Percentiles rank a stretch among this genome's conserved stretches.
Evolutionary conservation across 2,113 vertebrate genomes (phyloP).

Genomic region (Lepus europaeus): DNA sequence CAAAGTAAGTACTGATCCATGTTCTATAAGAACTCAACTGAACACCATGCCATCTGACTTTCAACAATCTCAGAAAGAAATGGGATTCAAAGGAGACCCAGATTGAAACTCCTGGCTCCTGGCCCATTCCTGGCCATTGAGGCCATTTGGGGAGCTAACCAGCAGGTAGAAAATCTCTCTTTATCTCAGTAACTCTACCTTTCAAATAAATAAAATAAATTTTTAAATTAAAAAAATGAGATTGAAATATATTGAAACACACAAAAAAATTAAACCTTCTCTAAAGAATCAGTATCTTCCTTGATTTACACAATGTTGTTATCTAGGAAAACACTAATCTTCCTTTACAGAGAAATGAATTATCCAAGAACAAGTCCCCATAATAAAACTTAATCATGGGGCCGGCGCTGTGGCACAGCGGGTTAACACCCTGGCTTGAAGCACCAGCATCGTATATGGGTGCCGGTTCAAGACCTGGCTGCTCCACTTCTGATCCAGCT

Average conservation of each 20-base stretch:
- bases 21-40: background rate
- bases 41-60: constrained; percentile 12
- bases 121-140: no score
- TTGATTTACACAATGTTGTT: constrained; percentile 12
- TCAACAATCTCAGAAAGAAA: constrained; percentile 47
- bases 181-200: no score
- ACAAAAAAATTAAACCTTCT: constrained; percentile 10
- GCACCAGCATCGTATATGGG: no score
- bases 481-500: no score
- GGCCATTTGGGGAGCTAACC: no score
- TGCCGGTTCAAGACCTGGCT: no score
- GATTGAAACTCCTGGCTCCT: no score
- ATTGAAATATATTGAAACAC: constrained; percentile 35
- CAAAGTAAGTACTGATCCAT: background rate
- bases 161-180: no score
- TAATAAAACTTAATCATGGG: constrained; percentile 32
- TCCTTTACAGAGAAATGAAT: constrained; percentile 37
- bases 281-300: constrained; percentile 7
- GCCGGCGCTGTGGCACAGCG: no score
- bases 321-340: constrained; percentile 35
- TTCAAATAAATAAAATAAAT: no score
- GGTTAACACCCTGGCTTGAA: no score
- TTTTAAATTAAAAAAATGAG: no score
- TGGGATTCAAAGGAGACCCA: background rate
- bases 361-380: background rate